Base-by-base conservation (phyloP, 2,113 vertebrate species). In the Cynopterus brachyotis region DNA sequence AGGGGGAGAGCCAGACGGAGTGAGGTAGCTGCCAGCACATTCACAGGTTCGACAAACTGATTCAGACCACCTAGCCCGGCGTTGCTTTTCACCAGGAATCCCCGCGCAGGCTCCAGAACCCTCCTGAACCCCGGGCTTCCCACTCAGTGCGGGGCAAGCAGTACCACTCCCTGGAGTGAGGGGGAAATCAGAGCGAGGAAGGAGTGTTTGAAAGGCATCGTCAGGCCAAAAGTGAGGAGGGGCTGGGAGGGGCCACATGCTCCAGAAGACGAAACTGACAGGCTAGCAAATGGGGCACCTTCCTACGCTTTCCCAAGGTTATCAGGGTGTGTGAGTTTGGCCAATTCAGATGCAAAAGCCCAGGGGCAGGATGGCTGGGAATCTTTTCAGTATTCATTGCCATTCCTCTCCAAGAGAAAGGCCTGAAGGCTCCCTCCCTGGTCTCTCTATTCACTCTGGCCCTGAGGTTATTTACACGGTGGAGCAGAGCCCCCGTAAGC, bases 281-380 rank as follows among this genome's bases (percentile, higher is more conserved):
- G 30, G 47, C 22, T 12, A 22, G 35, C 40, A 55, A 69, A 73
- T 15, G n/a, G 42, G 12, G 32, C 0, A 17, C 53, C 60, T 91
- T 53, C 50, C 60, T 91, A 53, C 50, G 35, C 28, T 50, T 42
- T 80, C 59, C 55, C 59, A 47, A 76, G 42, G 53, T 53, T 13
- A 7, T 47, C 19, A 37, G 50, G 42, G 67, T 69, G 26, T 60
- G 78, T 4, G 20, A 47, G 37, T 35, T 12, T 59, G 35, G 81
- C 9, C 30, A 42, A 95, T 76, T 91, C 47, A 96, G 96, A 92
- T 76, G 72, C 70, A 96, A 89, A 97, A 70, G 76, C 17, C 45
- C 1, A 10, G 62, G 6, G 64, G 19, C 1, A 80, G 60, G 75
- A 64, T 10, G 64, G 8, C 55, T 28, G n/a, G 84, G 70, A n/a